phyloP scores from a whole-genome alignment of 2,888 invertebrate genomes.

The Xanthostigma xanthostigma region DNA sequence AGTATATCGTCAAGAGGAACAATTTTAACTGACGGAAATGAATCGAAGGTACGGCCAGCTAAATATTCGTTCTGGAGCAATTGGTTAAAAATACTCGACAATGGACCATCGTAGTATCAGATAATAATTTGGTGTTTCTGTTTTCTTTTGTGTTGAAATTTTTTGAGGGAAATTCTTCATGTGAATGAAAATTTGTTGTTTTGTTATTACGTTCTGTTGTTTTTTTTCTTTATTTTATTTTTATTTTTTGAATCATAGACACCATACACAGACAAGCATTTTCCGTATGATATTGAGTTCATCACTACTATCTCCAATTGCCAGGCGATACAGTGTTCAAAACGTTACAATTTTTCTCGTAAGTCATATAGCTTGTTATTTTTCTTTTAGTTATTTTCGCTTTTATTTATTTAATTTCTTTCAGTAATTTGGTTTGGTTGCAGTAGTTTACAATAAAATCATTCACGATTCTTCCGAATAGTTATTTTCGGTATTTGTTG shows the following conservation, averaged over 20 bases:
- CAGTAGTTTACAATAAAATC: too few species aligned
- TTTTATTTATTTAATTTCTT: too few species aligned
- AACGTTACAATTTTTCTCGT: too few species aligned
- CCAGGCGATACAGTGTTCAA: too few species aligned
- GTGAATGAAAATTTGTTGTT: not conserved
- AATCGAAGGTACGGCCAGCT: slow-evolving; percentile 54
- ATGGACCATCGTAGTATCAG: slow-evolving; percentile 32
- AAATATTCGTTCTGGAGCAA: slow-evolving; percentile 55
- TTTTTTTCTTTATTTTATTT: slow-evolving; percentile 2
- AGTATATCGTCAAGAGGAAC: slow-evolving; percentile 24
- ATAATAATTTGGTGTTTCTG: slow-evolving; percentile 30
- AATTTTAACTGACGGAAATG: slow-evolving; percentile 21
- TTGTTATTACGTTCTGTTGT: not conserved
- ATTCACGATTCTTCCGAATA: too few species aligned
- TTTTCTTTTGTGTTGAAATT: slow-evolving; percentile 22
- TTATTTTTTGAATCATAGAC: not conserved
- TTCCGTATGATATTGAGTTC: too few species aligned
- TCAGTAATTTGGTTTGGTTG: too few species aligned
- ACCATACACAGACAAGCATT: too few species aligned
- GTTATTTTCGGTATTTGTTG: too few species aligned
- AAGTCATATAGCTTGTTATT: too few species aligned
- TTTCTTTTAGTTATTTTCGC: too few species aligned
- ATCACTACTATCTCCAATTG: too few species aligned
- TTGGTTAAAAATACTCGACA: slow-evolving; percentile 44
- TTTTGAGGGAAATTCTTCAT: slow-evolving; percentile 3